These are phyloP conservation scores for Gnatocerus cornutus DNA, from an alignment of 2,888 invertebrate genomes.

Conservation along the genomic window DNA sequence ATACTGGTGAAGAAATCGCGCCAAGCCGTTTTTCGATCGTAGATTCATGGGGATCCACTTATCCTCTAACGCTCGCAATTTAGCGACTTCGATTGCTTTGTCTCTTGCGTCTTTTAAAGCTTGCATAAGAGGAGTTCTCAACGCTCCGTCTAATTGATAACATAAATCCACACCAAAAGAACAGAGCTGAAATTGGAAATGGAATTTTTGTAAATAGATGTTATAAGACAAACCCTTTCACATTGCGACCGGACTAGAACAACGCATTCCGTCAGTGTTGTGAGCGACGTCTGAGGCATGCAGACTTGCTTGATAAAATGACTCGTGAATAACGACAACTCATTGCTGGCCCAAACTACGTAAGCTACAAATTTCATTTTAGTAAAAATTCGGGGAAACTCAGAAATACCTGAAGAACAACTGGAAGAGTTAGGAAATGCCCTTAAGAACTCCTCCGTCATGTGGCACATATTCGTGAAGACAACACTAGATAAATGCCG, in stretches of 20 bases:
- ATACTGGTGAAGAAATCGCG: conserved; percentile 82
- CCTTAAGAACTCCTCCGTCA: conserved; percentile 80
- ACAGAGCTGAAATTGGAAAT: conserved; percentile 70
- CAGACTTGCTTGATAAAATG: conserved; percentile 92
- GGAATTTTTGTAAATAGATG: background rate
- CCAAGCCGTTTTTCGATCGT: conserved; percentile 80
- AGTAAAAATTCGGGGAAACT: background rate
- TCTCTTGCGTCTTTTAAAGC: conserved; percentile 86
- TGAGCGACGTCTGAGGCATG: conserved; percentile 89
- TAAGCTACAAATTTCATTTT: conserved; percentile 75
- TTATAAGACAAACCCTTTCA: conserved; percentile 70
- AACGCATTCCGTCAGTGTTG: conserved; percentile 90
- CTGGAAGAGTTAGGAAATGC: conserved; percentile 86
- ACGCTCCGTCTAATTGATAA: conserved; percentile 90
- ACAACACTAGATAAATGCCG: conserved; percentile 88
- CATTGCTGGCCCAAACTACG: conserved; percentile 92
- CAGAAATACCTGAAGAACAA: conserved; percentile 79
- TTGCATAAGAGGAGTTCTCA: conserved; percentile 84
- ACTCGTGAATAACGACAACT: conserved; percentile 85
- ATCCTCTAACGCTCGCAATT: conserved; percentile 84
- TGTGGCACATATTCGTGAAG: conserved; percentile 81
- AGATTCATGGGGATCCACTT: conserved; percentile 90
- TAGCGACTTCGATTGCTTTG: conserved; percentile 88
- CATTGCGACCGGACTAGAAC: conserved; percentile 85
- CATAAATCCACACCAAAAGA: conserved; percentile 89